Evolutionary conservation across 2,113 vertebrate genomes (phyloP), one percentile per base, ranked within the genome.

Genomic region (Lycocorax pyrrhopterus): DNA sequence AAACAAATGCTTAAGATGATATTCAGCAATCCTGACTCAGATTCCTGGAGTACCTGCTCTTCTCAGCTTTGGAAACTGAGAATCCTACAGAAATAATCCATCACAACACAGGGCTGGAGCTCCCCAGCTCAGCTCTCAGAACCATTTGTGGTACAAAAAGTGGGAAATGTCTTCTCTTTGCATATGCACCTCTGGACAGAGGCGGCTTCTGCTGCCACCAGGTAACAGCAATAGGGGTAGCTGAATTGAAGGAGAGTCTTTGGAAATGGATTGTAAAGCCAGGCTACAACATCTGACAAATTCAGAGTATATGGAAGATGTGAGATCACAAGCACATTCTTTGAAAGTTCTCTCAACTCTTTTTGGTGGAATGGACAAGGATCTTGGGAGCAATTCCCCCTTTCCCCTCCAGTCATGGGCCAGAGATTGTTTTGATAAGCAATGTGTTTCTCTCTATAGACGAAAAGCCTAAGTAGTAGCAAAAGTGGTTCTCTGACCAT

Each of bases 181-280:
- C 5, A 1, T 1, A 16, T 2, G 13, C 29, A 52, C 5, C 68
- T 47, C 33, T 30, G 39, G 74, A 16, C 25, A 89, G 30, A 39
- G 39, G 74, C 39, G 84, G 47, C 16, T n/a, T 18, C 6, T 71
- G 64, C n/a, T 69, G 72, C 55, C 73, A 37, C 27, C 32, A 75
- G 35, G 14, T 27, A 67, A 59, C 5, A 18, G 77, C 56, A 78
- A 25, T 0, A 53, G 33, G 3, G 4, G 4, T 4, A 43, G 15
- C 1, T 32, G 37, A 77, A 69, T 0, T 0, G 0, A 37, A 33
- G 2, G 22, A 74, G 11, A 47, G 51, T 63, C 56, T 78, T 6
- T 26, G 43, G 81, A 74, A 69, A 74, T 18, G 29, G 32, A 60
- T 19, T 66, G 19, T 51, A 74, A 75, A 26, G 47, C 43, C 81